These are phyloP conservation scores for Plecotus auritus DNA, from an alignment of 2,113 vertebrate genomes.

Conservation along the genomic window DNA sequence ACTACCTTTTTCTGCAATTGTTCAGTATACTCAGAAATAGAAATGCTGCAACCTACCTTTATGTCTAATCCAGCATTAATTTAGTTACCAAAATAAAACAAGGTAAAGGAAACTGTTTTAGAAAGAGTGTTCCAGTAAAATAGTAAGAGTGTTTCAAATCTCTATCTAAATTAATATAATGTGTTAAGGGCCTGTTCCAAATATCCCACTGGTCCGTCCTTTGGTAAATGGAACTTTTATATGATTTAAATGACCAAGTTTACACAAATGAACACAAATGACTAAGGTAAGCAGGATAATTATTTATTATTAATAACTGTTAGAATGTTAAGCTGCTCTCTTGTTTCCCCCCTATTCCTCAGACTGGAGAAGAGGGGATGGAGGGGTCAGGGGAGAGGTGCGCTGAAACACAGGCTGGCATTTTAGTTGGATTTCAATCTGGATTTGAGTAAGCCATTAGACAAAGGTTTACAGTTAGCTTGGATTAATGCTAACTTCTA, in stretches of 20 bases:
- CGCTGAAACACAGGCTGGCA: background rate
- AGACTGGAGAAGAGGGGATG: background rate
- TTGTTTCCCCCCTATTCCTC: background rate
- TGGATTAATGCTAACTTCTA: constrained; percentile 27
- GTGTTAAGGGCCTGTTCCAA: background rate
- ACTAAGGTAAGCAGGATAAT: background rate
- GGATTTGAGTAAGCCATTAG: constrained; percentile 22
- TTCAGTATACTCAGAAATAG: constrained; percentile 1
- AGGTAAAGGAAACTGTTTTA: constrained; percentile 7
- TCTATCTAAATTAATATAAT: background rate
- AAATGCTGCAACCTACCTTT: constrained; percentile 25
- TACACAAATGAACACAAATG: background rate
- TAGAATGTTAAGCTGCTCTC: constrained; percentile 2
- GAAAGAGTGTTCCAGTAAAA: constrained; percentile 22
- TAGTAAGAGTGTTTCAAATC: background rate
- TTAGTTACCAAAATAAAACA: constrained; percentile 52
- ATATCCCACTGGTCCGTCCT: background rate
- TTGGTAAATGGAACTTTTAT: background rate
- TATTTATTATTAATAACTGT: background rate
- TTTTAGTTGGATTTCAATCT: constrained; percentile 3
- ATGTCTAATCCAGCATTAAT: background rate
- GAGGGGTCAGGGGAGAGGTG: background rate
- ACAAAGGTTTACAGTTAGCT: constrained; percentile 1
- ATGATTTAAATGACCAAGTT: background rate
- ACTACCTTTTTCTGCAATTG: background rate